Evolutionary conservation across 2,113 vertebrate species (phyloP).

Genomic region (Pandion haliaetus): DNA sequence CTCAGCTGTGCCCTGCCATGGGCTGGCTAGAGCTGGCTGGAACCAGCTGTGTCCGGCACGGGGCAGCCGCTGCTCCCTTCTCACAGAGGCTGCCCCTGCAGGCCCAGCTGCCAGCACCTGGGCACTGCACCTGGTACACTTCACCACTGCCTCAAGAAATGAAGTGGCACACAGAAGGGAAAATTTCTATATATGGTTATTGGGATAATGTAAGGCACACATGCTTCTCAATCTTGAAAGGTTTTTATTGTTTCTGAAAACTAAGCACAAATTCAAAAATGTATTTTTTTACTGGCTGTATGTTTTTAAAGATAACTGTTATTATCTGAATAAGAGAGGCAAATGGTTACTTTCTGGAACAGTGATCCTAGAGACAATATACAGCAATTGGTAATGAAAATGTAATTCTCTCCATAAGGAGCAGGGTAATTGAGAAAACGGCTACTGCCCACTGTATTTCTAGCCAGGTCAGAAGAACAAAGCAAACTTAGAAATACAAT

Average conservation of each 20-base stretch:
- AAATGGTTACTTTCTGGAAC: background rate
- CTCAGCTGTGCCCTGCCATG: too few species aligned
- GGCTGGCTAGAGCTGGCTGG: too few species aligned
- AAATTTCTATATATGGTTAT: background rate
- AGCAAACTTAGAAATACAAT: background rate
- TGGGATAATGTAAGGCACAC: background rate
- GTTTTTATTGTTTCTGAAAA: background rate
- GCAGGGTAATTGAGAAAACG: background rate
- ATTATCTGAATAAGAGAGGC: background rate
- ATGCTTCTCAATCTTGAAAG: background rate
- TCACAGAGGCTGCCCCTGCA: background rate
- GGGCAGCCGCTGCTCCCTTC: too few species aligned
- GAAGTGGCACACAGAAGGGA: background rate
- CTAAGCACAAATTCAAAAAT: background rate
- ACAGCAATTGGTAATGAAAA: background rate
- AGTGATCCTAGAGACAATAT: background rate
- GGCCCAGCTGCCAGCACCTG: rapidly evolving
- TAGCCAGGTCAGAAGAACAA: background rate
- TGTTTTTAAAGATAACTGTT: background rate
- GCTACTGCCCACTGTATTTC: background rate
- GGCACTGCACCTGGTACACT: rapidly evolving
- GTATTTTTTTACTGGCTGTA: background rate
- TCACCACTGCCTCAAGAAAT: too few species aligned
- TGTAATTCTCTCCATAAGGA: background rate
- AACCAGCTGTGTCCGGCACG: too few species aligned